These are phyloP conservation scores for Vespertilio murinus DNA, from an alignment of 2,797 vertebrate species.

Conservation along the genomic window DNA sequence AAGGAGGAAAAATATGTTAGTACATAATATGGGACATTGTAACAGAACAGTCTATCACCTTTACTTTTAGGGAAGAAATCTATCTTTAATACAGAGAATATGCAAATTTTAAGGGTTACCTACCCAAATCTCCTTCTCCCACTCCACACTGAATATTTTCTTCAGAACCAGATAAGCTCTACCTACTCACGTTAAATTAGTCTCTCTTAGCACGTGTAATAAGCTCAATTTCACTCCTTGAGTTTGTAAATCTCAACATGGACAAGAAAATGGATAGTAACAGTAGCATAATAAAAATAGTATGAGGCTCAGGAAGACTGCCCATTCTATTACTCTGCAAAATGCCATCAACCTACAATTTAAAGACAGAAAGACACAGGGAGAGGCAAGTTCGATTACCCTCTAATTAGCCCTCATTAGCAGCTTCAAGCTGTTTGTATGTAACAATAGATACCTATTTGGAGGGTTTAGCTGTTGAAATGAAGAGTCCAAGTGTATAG, in stretches of 20 bases:
- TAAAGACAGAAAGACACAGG: slow-evolving; percentile 40
- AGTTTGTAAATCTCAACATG: background rate
- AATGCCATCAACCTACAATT: slow-evolving; percentile 54
- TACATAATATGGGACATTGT: background rate
- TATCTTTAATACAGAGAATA: background rate
- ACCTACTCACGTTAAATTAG: background rate
- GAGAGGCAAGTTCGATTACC: slow-evolving; percentile 59
- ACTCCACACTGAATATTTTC: background rate
- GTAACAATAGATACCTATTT: slow-evolving; percentile 49
- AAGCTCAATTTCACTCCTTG: background rate
- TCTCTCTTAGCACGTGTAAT: background rate
- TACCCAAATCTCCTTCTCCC: background rate
- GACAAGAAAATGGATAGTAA: background rate
- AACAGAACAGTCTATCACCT: background rate
- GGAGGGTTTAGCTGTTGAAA: slow-evolving; percentile 36
- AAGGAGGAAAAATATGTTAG: background rate
- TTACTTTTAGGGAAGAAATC: background rate
- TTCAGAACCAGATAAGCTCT: background rate
- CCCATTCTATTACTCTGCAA: slow-evolving; percentile 32
- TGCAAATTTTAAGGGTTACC: background rate
- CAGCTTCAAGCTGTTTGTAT: slow-evolving; percentile 53
- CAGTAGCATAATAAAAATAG: background rate
- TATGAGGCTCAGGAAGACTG: background rate
- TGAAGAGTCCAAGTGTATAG: slow-evolving; percentile 19
- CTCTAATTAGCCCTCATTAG: slow-evolving; percentile 70